phyloP scores from a whole-genome alignment of 2,888 invertebrate genomes.

The Empis stercorea region DNA sequence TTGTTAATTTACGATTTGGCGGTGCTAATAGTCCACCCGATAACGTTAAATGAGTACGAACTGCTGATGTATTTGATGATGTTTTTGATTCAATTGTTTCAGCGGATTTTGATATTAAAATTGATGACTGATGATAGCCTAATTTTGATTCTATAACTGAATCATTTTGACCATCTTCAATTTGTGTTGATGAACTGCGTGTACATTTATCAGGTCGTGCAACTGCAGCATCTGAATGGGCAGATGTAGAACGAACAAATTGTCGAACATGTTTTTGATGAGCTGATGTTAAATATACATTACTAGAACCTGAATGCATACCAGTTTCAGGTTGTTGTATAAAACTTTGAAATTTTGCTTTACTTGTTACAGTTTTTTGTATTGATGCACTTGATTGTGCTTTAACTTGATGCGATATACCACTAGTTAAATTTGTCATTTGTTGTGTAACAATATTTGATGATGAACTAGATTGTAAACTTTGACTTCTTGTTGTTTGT shows the following conservation, averaged over 20 bases:
- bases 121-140: conserved; percentile 33
- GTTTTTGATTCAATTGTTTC: conserved; percentile 29
- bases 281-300: conserved; percentile 29
- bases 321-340: conserved; percentile 32
- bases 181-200: conserved; percentile 35
- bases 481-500: conserved; percentile 29
- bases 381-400: conserved; percentile 34
- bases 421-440: conserved; percentile 10
- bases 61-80: conserved; percentile 19
- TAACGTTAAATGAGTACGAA: conserved; percentile 34
- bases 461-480: conserved; percentile 26
- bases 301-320: conserved; percentile 18
- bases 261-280: conserved; percentile 36
- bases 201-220: conserved; percentile 31
- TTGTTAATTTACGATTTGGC: conserved; percentile 50
- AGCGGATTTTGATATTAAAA: conserved; percentile 35
- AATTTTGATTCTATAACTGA: conserved; percentile 17
- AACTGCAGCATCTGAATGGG: conserved; percentile 31
- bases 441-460: not conserved
- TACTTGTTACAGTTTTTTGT: conserved; percentile 20
- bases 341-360: conserved; percentile 34
- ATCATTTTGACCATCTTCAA: conserved; percentile 26
- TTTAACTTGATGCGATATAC: conserved; percentile 38
- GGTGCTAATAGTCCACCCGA: conserved; percentile 35
- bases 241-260: conserved; percentile 36